Percentiles rank a stretch among this genome's conserved stretches.
Conservation (phyloP, 2,888 invertebrate species). For the Rutpela maculata region DNA sequence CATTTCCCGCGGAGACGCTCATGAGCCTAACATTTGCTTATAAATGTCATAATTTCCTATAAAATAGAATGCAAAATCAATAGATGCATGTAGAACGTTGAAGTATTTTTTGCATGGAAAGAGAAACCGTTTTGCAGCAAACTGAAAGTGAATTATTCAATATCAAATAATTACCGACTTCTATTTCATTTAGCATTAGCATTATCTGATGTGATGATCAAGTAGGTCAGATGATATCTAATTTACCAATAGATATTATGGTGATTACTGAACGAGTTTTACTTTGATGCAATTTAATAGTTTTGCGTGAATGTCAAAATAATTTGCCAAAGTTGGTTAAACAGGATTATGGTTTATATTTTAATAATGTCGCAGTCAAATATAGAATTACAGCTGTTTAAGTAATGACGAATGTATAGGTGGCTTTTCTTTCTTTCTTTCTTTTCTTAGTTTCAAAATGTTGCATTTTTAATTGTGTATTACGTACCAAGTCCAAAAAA, state of each 20-base stretch:
- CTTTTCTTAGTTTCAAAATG: too few species aligned
- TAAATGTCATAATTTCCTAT: background rate
- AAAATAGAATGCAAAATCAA: background rate
- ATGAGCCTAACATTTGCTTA: background rate
- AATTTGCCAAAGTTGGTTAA: constrained; percentile 7
- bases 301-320: constrained; percentile 21
- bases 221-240: constrained; percentile 39
- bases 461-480: too few species aligned
- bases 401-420: too few species aligned
- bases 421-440: too few species aligned
- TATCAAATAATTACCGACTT: constrained; percentile 12
- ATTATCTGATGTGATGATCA: constrained; percentile 37
- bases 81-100: background rate
- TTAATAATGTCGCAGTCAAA: background rate
- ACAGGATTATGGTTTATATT: background rate
- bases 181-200: constrained; percentile 15
- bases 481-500: too few species aligned
- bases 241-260: constrained; percentile 15
- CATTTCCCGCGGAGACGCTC: background rate
- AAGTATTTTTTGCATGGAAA: constrained; percentile 25
- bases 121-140: constrained; percentile 39
- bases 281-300: background rate
- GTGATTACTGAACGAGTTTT: constrained; percentile 23
- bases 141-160: constrained; percentile 39
- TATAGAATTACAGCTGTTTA: too few species aligned